A percentile compares a stretch with the other conserved stretches of the same genome.
These are phyloP conservation scores for Anguilla japonica DNA, from an alignment of 2,113 vertebrate genomes.

Conservation along the genomic window DNA sequence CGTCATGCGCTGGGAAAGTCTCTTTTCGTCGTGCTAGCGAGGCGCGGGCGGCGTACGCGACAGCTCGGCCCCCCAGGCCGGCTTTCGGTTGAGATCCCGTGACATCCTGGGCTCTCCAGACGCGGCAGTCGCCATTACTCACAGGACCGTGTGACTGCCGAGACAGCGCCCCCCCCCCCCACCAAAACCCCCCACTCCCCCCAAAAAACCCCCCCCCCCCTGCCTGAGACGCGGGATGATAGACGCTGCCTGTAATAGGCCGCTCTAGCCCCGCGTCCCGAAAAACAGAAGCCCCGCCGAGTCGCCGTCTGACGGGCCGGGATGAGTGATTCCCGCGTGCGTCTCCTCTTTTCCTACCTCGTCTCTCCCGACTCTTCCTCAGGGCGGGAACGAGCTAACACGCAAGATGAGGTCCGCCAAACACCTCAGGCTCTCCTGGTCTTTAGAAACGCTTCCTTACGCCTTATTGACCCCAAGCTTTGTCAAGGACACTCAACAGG, in stretches of 20 bases:
- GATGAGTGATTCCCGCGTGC: neutral
- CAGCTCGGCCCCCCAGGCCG: neutral
- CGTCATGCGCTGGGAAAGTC: neutral
- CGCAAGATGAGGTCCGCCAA: neutral
- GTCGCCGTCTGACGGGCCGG: neutral
- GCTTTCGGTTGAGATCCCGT: neutral
- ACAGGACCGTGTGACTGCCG: neutral
- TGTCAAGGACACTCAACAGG: neutral
- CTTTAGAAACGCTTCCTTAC: neutral
- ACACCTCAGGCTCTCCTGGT: neutral
- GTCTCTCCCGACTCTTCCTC: neutral
- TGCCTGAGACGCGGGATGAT: neutral
- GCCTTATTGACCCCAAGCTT: neutral
- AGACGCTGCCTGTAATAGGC: neutral
- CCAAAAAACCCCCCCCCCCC: neutral
- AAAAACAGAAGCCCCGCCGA: neutral
- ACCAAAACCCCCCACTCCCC: neutral
- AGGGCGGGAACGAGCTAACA: neutral
- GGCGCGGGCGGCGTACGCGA: neutral
- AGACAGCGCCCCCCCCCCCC: too few relatives aligned
- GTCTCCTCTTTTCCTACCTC: neutral
- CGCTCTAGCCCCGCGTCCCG: neutral
- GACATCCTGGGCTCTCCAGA: neutral
- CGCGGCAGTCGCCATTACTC: neutral
- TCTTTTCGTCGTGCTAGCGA: neutral